Base-by-base conservation (phyloP, 2,797 vertebrate species). In the Dermochelys coriacea region DNA sequence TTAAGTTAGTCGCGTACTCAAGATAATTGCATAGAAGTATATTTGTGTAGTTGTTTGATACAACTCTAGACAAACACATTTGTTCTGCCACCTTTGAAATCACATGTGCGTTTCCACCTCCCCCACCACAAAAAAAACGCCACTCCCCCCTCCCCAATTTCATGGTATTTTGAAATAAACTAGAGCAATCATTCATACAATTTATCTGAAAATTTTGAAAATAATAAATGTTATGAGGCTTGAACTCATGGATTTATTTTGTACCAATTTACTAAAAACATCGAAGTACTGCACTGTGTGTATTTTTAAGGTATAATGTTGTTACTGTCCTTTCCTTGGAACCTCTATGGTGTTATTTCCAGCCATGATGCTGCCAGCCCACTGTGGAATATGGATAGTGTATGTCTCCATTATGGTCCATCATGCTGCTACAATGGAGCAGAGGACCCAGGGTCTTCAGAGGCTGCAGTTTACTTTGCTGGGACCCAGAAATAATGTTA, bases 211-310 rank as follows among this genome's bases (percentile, higher is more conserved):
- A 86, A 84, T 51, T 89, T 87, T 90, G 54, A 80, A 68, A 94
- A 83, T 54, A 84, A 55, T 86, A 54, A 84, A 75, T 94, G 91
- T 84, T 89, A 85, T 52, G 79, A 88, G 68, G 64, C 45, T 91
- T 88, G 80, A 85, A 89, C 88, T 92, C 90, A 1, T 41, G 55
- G 49, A 91, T 59, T 86, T 68, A 85, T 94, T 95, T 95, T 93
- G 80, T 95, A 92, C 82, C 74, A 95, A 6, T 12, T 82, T 82
- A 71, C 49, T 25, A n/a, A 18, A 45, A 74, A 23, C 23, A 19
- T 81, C 15, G 31, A 47, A 82, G 37, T 80, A 55, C 27, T 86
- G 68, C 37, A 45, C 84, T 90, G 31, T 82, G 0, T 8, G 47
- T 55, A 3, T 91, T 93, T 50, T 87, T 80, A 89, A 90, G 37